These are phyloP conservation scores for Pandemis cinnamomeana DNA, from an alignment of 2,888 invertebrate genomes.

Conservation along the genomic window DNA sequence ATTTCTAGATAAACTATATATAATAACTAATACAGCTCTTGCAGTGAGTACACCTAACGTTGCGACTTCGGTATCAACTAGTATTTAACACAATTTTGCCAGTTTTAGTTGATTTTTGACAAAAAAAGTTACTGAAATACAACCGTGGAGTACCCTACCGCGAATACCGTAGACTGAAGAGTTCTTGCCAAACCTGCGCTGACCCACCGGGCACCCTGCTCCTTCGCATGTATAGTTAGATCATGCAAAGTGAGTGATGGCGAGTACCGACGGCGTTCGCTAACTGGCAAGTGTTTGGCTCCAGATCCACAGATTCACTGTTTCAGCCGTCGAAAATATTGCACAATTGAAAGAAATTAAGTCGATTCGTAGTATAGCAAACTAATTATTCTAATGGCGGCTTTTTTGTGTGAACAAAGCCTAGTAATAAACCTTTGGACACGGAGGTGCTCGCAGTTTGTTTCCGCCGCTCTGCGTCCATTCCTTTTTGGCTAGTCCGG, in stretches of 20 bases:
- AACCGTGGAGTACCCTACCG: not conserved
- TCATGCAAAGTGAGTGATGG: not conserved
- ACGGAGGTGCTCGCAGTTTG: not conserved
- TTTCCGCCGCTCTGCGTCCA: not conserved
- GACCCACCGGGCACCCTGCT: not conserved
- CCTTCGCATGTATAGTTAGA: too few species aligned
- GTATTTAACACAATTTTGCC: not conserved
- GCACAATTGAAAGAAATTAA: not conserved
- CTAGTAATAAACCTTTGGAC: not conserved
- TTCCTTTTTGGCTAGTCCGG: not conserved
- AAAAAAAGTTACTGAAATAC: not conserved
- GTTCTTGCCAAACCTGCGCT: not conserved
- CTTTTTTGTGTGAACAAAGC: not conserved
- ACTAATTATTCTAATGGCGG: not conserved
- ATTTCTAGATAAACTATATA: conserved; percentile 17
- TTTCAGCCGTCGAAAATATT: not conserved
- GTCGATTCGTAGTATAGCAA: not conserved
- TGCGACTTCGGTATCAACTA: not conserved
- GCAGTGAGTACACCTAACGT: not conserved
- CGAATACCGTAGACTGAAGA: not conserved
- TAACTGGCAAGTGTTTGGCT: not conserved
- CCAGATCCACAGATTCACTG: not conserved
- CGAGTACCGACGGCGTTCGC: not conserved
- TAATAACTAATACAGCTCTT: not conserved
- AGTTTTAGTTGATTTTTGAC: not conserved